Base-by-base conservation (phyloP, 2,113 vertebrate genomes). In the Chrysemys picta region DNA sequence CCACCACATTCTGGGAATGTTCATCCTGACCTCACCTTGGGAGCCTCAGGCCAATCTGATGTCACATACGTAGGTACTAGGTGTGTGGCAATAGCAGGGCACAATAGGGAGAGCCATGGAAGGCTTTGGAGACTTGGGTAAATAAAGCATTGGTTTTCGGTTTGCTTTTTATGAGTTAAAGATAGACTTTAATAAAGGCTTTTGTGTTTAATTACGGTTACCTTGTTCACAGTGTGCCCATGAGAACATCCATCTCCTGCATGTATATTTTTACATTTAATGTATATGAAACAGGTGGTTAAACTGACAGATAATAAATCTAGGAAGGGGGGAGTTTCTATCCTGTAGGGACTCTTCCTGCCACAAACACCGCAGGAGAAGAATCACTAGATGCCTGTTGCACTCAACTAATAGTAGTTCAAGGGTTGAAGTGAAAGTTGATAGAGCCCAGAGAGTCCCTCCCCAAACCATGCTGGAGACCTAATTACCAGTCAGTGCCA, bases 401-500 rank as follows among this genome's bases (percentile, higher is more conserved):
- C 31, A 35, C 13, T 65, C 31, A 65, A 31, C 62, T 19, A 35
- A 65, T 65, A 17, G n/a, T 82, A 72, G 50, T 12, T 52, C 75
- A 27, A n/a, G 42, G 22, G 45, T 78, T 78, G 29, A 52, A 53
- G 76, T 0, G 0, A 5, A 31, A 8, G 5, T n/a, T 72, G 57
- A 22, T 56, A 27, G 38, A 88, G 45, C 78, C 56, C 49, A 8
- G 54, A 45, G 81, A 81, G 38, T 72, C 52, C 22, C 5, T 47
- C 38, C 17, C 29, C 1, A 5, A 42, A 24, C 24, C 80, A 8
- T 0, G 0, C 0, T 27, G 91, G 52, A 89, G 53, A 31, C 27
- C 5, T 27, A 11, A 3, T n/a, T 49, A 10, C 21, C 5, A 0
- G 17, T 35, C 0, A 0, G n/a, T 72, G 42, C 78, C 19, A 72